A percentile compares a stretch with the other conserved stretches of the same genome.
These are phyloP conservation scores for Micropoecilia bifurca DNA, from an alignment of 2,797 vertebrate species.

Conservation along the genomic window DNA sequence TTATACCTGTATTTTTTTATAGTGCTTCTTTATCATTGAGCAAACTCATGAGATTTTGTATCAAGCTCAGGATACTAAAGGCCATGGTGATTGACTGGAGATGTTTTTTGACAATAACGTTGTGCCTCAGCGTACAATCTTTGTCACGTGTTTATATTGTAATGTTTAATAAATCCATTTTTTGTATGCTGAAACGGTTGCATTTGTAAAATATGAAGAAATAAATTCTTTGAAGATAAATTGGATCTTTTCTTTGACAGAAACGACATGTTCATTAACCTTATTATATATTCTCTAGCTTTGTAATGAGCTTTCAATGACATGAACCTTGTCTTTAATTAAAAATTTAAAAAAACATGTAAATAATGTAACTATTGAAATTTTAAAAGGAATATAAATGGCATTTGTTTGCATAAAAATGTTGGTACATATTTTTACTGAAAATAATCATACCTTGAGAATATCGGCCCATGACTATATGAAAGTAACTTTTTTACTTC, in stretches of 20 bases:
- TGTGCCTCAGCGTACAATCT: conserved; percentile 51
- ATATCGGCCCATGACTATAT: background rate
- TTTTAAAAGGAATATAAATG: background rate
- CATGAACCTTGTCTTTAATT: background rate
- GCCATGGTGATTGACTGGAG: conserved; percentile 45
- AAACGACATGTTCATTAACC: too few relatives aligned
- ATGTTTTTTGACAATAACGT: conserved; percentile 37
- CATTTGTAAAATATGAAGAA: background rate
- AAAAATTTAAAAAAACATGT: background rate
- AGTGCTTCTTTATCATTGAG: conserved; percentile 49
- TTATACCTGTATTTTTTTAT: conserved; percentile 69
- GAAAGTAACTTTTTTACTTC: background rate
- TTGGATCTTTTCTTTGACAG: background rate
- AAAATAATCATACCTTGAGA: background rate
- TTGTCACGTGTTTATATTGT: conserved; percentile 67
- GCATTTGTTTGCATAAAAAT: background rate
- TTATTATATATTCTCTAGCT: background rate
- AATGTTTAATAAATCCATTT: conserved; percentile 72
- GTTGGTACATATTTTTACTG: background rate
- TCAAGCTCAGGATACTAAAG: conserved; percentile 66
- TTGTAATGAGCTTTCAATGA: background rate
- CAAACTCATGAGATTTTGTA: conserved; percentile 66
- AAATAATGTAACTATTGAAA: background rate
- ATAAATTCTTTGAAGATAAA: background rate
- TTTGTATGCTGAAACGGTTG: background rate